Conservation (phyloP, 2,888 invertebrate species). For the Drosophila affinis region DNA sequence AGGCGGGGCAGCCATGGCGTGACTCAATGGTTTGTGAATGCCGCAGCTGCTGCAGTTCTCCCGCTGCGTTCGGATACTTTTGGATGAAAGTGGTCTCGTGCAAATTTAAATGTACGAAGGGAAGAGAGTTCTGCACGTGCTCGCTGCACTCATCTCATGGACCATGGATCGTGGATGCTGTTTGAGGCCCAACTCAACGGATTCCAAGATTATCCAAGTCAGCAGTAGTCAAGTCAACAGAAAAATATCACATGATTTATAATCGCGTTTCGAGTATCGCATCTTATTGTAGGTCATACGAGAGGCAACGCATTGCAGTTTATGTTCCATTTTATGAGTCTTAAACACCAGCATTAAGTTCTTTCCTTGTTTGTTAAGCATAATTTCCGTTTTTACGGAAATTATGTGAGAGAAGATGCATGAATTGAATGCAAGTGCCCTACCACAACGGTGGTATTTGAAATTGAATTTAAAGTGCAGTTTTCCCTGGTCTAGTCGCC, state of each 20-base stretch:
- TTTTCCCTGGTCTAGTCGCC: no score
- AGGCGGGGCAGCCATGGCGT: slow-evolving; percentile 33
- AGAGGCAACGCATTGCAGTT: neutral
- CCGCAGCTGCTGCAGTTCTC: slow-evolving; percentile 38
- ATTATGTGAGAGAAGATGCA: neutral
- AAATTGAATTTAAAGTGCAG: neutral
- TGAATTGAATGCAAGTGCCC: no score
- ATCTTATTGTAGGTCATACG: neutral
- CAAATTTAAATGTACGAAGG: slow-evolving; percentile 18
- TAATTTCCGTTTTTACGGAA: neutral
- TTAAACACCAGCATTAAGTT: neutral
- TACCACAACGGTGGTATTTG: no score
- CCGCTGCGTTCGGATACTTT: slow-evolving; percentile 1
- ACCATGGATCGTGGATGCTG: no score
- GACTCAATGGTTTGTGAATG: slow-evolving; percentile 5
- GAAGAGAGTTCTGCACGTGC: neutral
- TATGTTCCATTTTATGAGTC: neutral
- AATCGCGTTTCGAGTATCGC: neutral
- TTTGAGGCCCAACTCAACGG: neutral
- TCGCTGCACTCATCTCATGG: neutral
- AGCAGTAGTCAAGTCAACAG: no score
- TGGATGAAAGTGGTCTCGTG: slow-evolving; percentile 3
- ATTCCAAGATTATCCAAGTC: neutral
- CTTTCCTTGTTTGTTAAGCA: neutral
- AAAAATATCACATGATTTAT: neutral